Base-by-base conservation (phyloP, 2,113 vertebrate species). In the Myotis brandtii region DNA sequence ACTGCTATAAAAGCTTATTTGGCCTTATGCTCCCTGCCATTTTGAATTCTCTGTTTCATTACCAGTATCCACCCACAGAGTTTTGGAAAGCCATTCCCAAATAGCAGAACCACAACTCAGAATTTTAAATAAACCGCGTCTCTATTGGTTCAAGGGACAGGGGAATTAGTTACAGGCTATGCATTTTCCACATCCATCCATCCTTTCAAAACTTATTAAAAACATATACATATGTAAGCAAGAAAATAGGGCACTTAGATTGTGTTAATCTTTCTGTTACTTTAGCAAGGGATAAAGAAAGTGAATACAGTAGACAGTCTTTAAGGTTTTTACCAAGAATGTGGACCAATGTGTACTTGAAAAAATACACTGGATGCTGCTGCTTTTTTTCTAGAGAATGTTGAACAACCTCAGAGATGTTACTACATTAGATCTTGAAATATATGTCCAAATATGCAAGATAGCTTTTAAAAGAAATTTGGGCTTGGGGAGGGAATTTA, bases 21-120 rank as follows among this genome's bases (percentile, higher is more conserved):
- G 96, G 66, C 73, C 40, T 52, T 95, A n/a, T 88, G 85, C 73
- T 91, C 94, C 94, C 86, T 12, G 8, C 88, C 16, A 16, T 67
- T 97, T 86, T 94, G 67, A 97, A 95, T 95, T 97, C 85, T 90
- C 89, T 97, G 67, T 98, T 98, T 96, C 94, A 80, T 98, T 97
- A 96, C 89, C 81, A 94, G 32, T 93, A 62, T 96, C 82, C 16
- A 80, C 91, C 67, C 85, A 95, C 87, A 93, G 92, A 85, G 93
- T 96, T 96, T 95, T 72, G 34, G 81, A 76, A 97, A 95, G 54
- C 86, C 59, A 83, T 97, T 97, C 93, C 89, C 86, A 82, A 94
- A 50, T 84, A 93, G 69, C 64, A 97, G 85, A 96, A 80, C 90
- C 86, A 66, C 81, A 97, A 79, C 69, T 98, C 67, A 75, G 92